Evolutionary conservation across 2,113 vertebrate genomes (phyloP), one percentile per base, ranked within the genome.

Genomic region (Macquaria australasica): DNA sequence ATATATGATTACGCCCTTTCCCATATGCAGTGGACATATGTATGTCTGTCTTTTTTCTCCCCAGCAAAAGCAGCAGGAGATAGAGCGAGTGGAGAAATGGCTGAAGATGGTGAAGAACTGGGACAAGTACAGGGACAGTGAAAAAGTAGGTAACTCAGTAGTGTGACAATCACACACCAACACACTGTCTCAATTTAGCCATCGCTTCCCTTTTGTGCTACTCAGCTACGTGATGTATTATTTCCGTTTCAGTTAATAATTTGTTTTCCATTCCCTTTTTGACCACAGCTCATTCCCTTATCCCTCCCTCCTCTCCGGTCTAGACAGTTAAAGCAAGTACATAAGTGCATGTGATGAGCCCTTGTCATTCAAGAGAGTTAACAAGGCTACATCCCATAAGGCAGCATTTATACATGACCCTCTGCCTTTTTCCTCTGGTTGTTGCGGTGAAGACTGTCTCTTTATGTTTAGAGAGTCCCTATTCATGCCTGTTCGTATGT

Each of bases 61-160:
- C 25, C 86, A 98, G 97, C 96, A 97, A 94, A 98, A 97, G 81
- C 95, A 94, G 9, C 97, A 96, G 76, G 97, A 98, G 88, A 92
- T 97, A 0, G 97, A 98, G 91, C 95, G 97, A 0, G 96, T 97
- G 85, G 95, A 96, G 87, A 98, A 98, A 94, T 98, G 97, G 97
- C 84, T 98, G 45, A 98, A 98, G 95, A 98, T 98, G 97, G 94
- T 97, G 88, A 97, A 96, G 94, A 98, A 97, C 53, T 98, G 97
- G 97, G 80, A 95, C 41, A 98, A 98, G 89, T 98, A 98, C 93
- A 96, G 90, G 72, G 97, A 93, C 93, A 97, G 95, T 85, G 97
- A 98, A 56, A 98, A 98, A 96, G 97, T 97, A 59, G 79, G 93
- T 50, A 43, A 58, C 8, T 83, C 31, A 21, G 28, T 18, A 28